Conservation (phyloP, 2,797 vertebrate genomes). For the Ptychadena robeensis region DNA sequence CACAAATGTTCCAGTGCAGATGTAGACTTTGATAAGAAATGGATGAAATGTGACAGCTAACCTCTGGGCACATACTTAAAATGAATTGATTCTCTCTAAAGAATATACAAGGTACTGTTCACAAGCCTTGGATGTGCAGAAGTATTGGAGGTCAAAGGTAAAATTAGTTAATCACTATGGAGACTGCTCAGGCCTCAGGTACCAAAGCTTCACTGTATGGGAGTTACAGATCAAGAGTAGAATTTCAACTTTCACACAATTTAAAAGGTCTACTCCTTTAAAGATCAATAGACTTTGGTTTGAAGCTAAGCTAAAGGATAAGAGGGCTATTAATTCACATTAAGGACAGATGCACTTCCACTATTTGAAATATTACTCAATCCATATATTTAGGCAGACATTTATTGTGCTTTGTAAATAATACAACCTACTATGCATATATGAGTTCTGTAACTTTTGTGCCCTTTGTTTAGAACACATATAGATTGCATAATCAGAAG, state of each 20-base stretch:
- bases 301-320: slow-evolving; percentile 70
- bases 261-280: slow-evolving; percentile 68
- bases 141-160: slow-evolving; percentile 73
- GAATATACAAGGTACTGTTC: slow-evolving; percentile 65
- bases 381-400: slow-evolving; percentile 64
- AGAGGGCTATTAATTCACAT: slow-evolving; percentile 75
- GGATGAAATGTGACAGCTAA: slow-evolving; percentile 43
- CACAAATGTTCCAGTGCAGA: slow-evolving; percentile 32
- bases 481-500: neutral
- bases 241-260: slow-evolving; percentile 77
- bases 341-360: slow-evolving; percentile 72
- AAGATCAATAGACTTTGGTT: slow-evolving; percentile 70
- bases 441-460: neutral
- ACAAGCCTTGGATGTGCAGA: slow-evolving; percentile 58
- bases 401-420: slow-evolving; percentile 40
- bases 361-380: slow-evolving; percentile 67
- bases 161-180: slow-evolving; percentile 68
- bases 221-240: slow-evolving; percentile 70
- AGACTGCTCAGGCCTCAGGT: slow-evolving; percentile 64
- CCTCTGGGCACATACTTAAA: slow-evolving; percentile 57
- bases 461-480: neutral
- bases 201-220: slow-evolving; percentile 71
- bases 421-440: neutral
- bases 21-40: slow-evolving; percentile 39
- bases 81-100: slow-evolving; percentile 66